These are phyloP conservation scores for Darwinula stevensoni DNA, from an alignment of 2,888 invertebrate genomes.

Conservation along the genomic window DNA sequence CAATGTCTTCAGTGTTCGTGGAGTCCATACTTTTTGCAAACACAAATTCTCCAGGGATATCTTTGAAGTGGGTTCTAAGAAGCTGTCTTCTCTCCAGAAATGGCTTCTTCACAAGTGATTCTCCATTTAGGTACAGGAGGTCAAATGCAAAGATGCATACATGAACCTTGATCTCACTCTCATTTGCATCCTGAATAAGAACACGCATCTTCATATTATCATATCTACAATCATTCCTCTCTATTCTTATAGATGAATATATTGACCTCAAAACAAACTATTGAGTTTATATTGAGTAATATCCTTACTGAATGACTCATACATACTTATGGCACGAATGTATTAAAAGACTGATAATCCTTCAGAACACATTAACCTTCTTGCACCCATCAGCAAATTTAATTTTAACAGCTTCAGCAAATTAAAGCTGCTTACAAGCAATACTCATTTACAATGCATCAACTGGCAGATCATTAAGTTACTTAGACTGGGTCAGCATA, in stretches of 20 bases:
- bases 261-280: background rate
- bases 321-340: too few relatives aligned
- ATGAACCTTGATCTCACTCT: constrained; percentile 45
- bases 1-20: constrained; percentile 58
- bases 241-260: too few relatives aligned
- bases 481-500: too few relatives aligned
- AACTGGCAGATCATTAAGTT: too few relatives aligned
- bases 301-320: too few relatives aligned
- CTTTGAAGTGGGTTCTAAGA: constrained; percentile 35
- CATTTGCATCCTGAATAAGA: constrained; percentile 31
- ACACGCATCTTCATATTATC: constrained; percentile 5
- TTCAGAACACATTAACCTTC: too few relatives aligned
- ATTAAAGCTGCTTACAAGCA: too few relatives aligned
- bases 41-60: constrained; percentile 41
- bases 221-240: background rate
- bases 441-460: too few relatives aligned
- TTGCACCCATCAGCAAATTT: too few relatives aligned
- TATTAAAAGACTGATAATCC: too few relatives aligned
- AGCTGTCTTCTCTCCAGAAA: constrained; percentile 40
- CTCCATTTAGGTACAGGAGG: constrained; percentile 65
- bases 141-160: constrained; percentile 95
- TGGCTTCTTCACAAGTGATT: constrained; percentile 44
- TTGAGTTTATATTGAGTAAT: too few relatives aligned
- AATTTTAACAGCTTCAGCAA: too few relatives aligned
- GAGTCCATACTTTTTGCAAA: constrained; percentile 64